These are phyloP conservation scores for Sarcophaga rosellei DNA, from an alignment of 2,888 invertebrate genomes.

Conservation along the genomic window DNA sequence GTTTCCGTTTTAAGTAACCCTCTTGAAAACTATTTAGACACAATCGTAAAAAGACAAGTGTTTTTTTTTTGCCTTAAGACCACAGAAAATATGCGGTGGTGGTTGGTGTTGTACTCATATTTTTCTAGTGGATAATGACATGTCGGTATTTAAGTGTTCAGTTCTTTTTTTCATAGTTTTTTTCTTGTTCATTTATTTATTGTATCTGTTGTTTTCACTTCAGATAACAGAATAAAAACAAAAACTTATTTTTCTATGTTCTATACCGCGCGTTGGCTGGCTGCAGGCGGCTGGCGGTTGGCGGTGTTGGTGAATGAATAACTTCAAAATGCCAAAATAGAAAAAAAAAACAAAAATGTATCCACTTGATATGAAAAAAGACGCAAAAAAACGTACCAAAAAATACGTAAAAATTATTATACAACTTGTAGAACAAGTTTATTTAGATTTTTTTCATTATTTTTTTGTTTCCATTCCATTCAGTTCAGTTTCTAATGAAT, in stretches of 20 bases:
- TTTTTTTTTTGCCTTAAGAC: conserved; percentile 40
- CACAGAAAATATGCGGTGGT: conserved; percentile 10
- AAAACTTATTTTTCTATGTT: conserved; percentile 41
- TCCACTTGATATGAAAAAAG: conserved; percentile 16
- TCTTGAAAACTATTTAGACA: conserved; percentile 36
- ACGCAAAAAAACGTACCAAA: conserved; percentile 8
- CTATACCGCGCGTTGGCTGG: conserved; percentile 20
- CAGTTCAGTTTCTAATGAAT: conserved; percentile 72
- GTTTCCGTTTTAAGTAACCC: conserved; percentile 38
- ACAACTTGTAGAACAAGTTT: conserved; percentile 79
- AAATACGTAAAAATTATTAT: conserved; percentile 47
- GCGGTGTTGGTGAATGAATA: neutral
- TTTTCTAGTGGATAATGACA: conserved; percentile 2
- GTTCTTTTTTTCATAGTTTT: conserved; percentile 37
- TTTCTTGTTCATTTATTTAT: conserved; percentile 27
- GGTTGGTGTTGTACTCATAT: conserved; percentile 3
- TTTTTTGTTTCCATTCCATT: conserved; percentile 31
- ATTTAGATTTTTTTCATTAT: conserved; percentile 39
- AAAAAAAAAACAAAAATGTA: conserved; percentile 37
- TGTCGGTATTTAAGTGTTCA: conserved; percentile 43
- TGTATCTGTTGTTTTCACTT: conserved; percentile 20
- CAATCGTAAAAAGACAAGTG: conserved; percentile 47
- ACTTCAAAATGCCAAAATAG: neutral
- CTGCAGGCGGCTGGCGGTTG: neutral
- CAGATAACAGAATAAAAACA: conserved; percentile 20